A percentile compares a stretch with the other conserved stretches of the same genome.
Evolutionary conservation across 2,797 vertebrate genomes (phyloP).

Genomic region (Sparus aurata): DNA sequence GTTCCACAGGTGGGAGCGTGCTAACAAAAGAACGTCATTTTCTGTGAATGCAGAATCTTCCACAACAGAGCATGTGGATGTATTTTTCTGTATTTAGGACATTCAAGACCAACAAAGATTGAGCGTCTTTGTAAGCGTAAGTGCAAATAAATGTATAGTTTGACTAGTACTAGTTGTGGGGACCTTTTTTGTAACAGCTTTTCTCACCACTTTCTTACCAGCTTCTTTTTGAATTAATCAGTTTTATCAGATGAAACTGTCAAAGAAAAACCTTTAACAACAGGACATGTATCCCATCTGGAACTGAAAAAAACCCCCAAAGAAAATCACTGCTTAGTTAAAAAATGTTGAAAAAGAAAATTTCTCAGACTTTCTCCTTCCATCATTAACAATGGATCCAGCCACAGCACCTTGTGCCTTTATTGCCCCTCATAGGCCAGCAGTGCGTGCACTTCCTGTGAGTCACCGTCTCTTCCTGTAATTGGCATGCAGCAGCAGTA

Average conservation of each 20-base stretch:
- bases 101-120: neutral
- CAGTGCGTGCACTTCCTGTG: conserved; percentile 74
- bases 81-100: neutral
- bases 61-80: neutral
- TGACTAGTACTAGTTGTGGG: neutral
- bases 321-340: neutral
- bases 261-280: neutral
- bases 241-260: neutral
- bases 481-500: conserved; percentile 82
- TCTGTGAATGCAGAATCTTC: neutral
- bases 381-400: conserved; percentile 15
- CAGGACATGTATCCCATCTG: neutral
- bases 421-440: conserved; percentile 61
- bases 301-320: neutral
- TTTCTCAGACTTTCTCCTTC: neutral
- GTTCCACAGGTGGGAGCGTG: conserved; percentile 35
- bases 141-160: neutral
- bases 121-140: neutral
- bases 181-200: neutral
- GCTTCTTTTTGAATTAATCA: neutral
- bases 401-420: conserved; percentile 28
- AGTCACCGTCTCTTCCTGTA: conserved; percentile 78
- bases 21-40: neutral
- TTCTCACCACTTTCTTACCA: neutral
- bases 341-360: neutral